Evolutionary conservation across 1,140 invertebrate genomes (phyloP).

Genomic region (Bombus huntii): DNA sequence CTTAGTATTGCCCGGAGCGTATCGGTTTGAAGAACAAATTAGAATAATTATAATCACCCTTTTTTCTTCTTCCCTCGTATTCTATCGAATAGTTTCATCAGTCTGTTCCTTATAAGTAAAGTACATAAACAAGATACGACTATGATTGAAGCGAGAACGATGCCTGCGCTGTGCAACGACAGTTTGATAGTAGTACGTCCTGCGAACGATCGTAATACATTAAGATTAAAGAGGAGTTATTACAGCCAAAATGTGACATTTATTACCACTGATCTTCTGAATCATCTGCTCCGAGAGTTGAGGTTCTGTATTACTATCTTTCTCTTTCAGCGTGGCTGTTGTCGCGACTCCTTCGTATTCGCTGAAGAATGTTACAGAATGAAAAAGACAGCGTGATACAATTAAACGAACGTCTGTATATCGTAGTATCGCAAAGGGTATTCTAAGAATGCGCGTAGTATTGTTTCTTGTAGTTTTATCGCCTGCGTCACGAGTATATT

Average conservation of each 20-base stretch:
- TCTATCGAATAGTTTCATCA: slow-evolving; percentile 60
- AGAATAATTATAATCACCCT: slow-evolving; percentile 38
- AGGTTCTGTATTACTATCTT: background rate
- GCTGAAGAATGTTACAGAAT: background rate
- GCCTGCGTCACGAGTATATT: background rate
- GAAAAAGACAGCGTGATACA: background rate
- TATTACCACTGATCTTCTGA: slow-evolving; percentile 14
- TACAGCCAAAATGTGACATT: background rate
- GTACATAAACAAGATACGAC: slow-evolving; percentile 74
- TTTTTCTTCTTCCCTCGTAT: slow-evolving; percentile 55
- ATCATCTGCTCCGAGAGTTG: background rate
- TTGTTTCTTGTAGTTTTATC: background rate
- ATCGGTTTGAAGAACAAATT: background rate
- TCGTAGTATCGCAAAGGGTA: background rate
- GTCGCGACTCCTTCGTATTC: slow-evolving; percentile 6
- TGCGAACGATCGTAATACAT: background rate
- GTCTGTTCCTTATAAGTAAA: slow-evolving; percentile 66
- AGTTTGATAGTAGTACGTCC: slow-evolving; percentile 28
- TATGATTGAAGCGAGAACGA: slow-evolving; percentile 56
- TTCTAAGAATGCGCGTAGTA: background rate
- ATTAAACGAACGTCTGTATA: background rate
- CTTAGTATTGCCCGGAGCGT: background rate
- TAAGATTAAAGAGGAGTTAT: background rate
- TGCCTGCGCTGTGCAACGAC: slow-evolving; percentile 39
- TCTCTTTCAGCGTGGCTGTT: background rate